Evolutionary conservation across 1,140 invertebrate genomes (phyloP).

Genomic region (Drosophila jambulina): DNA sequence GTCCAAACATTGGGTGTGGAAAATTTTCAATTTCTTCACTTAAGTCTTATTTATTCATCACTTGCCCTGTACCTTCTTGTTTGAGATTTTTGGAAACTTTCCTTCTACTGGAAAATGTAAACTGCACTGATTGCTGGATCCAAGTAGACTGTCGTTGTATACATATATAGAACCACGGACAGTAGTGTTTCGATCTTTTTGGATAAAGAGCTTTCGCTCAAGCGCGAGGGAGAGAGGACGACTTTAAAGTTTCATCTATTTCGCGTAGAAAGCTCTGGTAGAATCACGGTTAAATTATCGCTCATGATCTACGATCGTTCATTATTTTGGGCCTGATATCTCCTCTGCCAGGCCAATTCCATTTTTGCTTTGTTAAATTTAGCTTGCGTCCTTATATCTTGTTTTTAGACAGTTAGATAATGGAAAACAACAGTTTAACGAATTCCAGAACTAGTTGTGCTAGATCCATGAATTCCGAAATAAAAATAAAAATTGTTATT

Average conservation of each 20-base stretch:
- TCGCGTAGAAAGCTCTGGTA: conserved; percentile 20
- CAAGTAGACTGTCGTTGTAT: conserved; percentile 25
- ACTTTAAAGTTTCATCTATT: conserved; percentile 39
- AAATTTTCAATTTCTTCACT: not conserved
- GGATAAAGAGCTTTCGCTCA: conserved; percentile 57
- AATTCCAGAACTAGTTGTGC: too few relatives aligned
- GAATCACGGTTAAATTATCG: conserved; percentile 16
- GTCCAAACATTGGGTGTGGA: not conserved
- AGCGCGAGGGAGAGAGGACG: conserved; percentile 34
- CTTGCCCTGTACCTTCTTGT: conserved; percentile 38
- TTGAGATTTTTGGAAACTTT: conserved; percentile 22
- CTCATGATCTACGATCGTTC: not conserved
- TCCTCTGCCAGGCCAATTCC: too few relatives aligned
- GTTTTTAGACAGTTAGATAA: too few relatives aligned
- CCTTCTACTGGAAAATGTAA: conserved; percentile 19
- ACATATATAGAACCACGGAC: conserved; percentile 1
- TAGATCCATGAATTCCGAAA: too few relatives aligned
- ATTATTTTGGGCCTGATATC: too few relatives aligned
- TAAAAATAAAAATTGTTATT: not conserved
- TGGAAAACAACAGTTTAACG: too few relatives aligned
- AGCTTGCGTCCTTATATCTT: too few relatives aligned
- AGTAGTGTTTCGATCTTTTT: conserved; percentile 19
- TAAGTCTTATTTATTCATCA: not conserved
- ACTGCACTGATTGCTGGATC: conserved; percentile 25
- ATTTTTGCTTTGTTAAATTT: too few relatives aligned